Conservation (phyloP, 2,113 vertebrate species). For the Perognathus longimembris region DNA sequence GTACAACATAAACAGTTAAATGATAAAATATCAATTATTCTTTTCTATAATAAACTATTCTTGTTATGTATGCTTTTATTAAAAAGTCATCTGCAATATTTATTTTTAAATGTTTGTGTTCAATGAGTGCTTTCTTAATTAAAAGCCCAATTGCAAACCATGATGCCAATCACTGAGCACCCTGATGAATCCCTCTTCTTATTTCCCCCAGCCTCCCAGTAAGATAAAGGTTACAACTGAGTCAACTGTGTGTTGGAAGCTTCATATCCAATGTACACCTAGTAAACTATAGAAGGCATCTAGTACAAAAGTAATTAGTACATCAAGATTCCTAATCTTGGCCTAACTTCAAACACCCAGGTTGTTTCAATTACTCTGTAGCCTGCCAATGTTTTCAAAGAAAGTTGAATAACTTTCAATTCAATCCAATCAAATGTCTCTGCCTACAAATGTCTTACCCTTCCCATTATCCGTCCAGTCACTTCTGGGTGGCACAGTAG, state of each 20-base stretch:
- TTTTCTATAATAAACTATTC: slow-evolving; percentile 19
- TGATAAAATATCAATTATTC: slow-evolving; percentile 34
- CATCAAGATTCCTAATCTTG: slow-evolving; percentile 17
- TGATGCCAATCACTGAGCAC: neutral
- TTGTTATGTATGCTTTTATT: neutral
- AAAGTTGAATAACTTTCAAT: slow-evolving; percentile 32
- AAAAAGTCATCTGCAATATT: slow-evolving; percentile 28
- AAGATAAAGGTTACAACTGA: slow-evolving; percentile 2
- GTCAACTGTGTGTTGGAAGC: slow-evolving; percentile 3
- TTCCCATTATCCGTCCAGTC: slow-evolving; percentile 12
- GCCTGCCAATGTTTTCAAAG: slow-evolving; percentile 49
- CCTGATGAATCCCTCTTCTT: neutral
- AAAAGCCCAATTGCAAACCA: slow-evolving; percentile 47
- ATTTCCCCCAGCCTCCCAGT: neutral
- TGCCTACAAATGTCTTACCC: slow-evolving; percentile 9
- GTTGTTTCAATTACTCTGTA: neutral
- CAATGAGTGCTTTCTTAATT: neutral
- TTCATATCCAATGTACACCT: slow-evolving; percentile 12
- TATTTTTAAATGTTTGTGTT: slow-evolving; percentile 50
- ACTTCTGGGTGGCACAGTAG: neutral
- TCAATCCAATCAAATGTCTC: slow-evolving; percentile 50
- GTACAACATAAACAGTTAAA: slow-evolving; percentile 16
- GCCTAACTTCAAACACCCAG: slow-evolving; percentile 41
- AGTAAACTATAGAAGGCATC: neutral
- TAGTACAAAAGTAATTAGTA: slow-evolving; percentile 1